phyloP scores from a whole-genome alignment of 2,888 invertebrate genomes.

The Caenorhabditis plicata region DNA sequence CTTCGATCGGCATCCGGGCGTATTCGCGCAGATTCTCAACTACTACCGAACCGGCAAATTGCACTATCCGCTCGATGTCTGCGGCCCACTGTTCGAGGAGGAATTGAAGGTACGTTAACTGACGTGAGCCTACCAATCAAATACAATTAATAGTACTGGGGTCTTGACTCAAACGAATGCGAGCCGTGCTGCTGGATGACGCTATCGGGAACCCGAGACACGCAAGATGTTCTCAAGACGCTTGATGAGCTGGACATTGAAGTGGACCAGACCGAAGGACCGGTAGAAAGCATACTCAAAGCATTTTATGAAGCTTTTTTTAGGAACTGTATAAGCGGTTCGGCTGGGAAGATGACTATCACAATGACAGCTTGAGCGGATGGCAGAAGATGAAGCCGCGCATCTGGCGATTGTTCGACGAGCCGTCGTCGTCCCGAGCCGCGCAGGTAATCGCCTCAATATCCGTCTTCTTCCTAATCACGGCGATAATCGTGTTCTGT shows the following conservation, averaged over 20 bases:
- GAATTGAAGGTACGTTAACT: conserved; percentile 86
- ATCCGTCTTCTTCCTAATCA: conserved; percentile 93
- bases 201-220: conserved; percentile 67
- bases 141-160: conserved; percentile 81
- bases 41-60: conserved; percentile 88
- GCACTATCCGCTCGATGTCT: conserved; percentile 98
- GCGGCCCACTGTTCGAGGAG: conserved; percentile 97
- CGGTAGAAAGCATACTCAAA: no score
- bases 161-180: conserved; percentile 91
- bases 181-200: conserved; percentile 96
- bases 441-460: conserved; percentile 93
- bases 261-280: conserved; percentile 54
- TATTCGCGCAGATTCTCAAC: conserved; percentile 86
- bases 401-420: conserved; percentile 98
- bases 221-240: conserved; percentile 74
- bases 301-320: no score
- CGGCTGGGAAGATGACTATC: conserved; percentile 92
- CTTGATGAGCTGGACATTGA: conserved; percentile 63
- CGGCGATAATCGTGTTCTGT: conserved; percentile 92
- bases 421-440: conserved; percentile 93
- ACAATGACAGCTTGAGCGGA: conserved; percentile 74
- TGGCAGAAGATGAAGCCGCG: conserved; percentile 97
- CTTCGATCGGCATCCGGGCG: conserved; percentile 84
- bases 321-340: conserved; percentile 77
- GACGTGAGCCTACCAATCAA: background rate